phyloP scores from a whole-genome alignment of 2,888 invertebrate species.

The Conomelus anceps region DNA sequence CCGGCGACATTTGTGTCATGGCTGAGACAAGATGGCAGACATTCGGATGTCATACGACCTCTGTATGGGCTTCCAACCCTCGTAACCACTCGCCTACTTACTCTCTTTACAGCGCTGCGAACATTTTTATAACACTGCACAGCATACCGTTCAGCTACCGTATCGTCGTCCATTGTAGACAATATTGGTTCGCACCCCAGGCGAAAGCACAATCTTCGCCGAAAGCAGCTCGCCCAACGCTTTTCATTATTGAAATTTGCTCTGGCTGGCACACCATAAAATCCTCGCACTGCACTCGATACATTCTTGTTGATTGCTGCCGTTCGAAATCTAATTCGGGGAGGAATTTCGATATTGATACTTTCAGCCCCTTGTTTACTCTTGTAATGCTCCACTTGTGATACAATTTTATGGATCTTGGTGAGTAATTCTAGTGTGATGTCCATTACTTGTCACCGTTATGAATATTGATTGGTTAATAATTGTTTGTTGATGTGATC shows the following conservation, averaged over 20 bases:
- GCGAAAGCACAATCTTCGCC: neutral
- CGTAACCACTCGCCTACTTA: neutral
- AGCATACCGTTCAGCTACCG: neutral
- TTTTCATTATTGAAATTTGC: neutral
- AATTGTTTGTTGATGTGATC: neutral
- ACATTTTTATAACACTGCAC: neutral
- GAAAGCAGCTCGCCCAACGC: neutral
- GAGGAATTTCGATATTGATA: neutral
- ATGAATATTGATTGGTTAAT: neutral
- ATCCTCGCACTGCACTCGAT: neutral
- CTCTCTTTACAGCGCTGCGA: neutral
- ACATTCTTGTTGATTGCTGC: neutral
- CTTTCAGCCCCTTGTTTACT: neutral
- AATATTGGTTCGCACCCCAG: neutral
- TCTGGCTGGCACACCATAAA: neutral
- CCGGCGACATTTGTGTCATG: neutral
- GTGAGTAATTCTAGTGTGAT: neutral
- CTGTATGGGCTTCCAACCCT: neutral
- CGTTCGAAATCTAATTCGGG: neutral
- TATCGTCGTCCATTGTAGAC: too few relatives aligned
- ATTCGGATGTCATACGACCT: neutral
- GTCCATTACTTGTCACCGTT: neutral
- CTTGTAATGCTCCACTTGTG: neutral
- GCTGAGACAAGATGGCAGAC: neutral
- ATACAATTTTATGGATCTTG: neutral